phyloP scores from a whole-genome alignment of 1,140 invertebrate genomes.

The Heliconius eleuchia region DNA sequence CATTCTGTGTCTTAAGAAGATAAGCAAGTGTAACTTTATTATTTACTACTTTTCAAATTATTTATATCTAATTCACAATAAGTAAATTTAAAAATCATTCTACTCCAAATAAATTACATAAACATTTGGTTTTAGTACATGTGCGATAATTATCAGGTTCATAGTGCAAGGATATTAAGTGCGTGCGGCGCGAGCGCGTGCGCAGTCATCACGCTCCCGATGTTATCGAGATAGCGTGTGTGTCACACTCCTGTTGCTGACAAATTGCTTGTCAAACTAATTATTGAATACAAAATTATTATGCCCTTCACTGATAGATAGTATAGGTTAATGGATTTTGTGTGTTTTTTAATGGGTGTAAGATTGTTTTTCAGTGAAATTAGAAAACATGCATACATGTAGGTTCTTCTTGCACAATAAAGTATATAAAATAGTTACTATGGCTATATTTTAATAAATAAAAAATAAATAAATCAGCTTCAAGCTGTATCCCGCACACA shows the following conservation, averaged over 20 bases:
- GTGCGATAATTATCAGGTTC: slow-evolving; percentile 49
- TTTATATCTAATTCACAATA: too few relatives aligned
- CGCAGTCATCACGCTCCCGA: slow-evolving; percentile 42
- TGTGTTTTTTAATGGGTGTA: neutral
- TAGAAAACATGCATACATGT: too few relatives aligned
- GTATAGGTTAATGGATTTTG: neutral
- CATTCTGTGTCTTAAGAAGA: too few relatives aligned
- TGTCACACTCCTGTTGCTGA: slow-evolving; percentile 28
- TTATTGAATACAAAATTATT: neutral
- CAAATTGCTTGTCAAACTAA: slow-evolving; percentile 38
- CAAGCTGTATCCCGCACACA: too few relatives aligned
- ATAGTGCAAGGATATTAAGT: slow-evolving; percentile 46
- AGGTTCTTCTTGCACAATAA: too few relatives aligned
- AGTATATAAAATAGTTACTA: too few relatives aligned
- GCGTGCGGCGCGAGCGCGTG: slow-evolving; percentile 48
- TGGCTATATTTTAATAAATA: too few relatives aligned
- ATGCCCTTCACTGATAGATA: neutral
- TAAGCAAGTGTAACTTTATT: too few relatives aligned
- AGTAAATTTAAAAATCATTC: too few relatives aligned
- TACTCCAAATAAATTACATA: neutral
- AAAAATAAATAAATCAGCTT: too few relatives aligned
- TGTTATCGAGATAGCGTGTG: slow-evolving; percentile 35
- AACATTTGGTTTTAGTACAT: slow-evolving; percentile 46
- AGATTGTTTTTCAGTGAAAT: too few relatives aligned
- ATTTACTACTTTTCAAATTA: too few relatives aligned